phyloP scores from a whole-genome alignment of 2,113 vertebrate genomes.

The Boleophthalmus pectinirostris region DNA sequence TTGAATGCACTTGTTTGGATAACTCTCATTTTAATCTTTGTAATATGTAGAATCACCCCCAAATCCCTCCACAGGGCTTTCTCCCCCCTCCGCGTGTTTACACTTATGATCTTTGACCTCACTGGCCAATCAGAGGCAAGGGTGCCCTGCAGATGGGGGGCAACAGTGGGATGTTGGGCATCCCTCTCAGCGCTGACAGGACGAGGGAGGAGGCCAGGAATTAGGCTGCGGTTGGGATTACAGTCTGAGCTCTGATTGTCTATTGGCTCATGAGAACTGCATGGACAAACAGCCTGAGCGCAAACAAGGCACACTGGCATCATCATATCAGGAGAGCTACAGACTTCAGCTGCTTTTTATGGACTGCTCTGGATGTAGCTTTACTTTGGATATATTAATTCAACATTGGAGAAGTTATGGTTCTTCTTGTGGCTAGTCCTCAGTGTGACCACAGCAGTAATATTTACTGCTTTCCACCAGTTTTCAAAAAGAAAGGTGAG shows the following conservation, averaged over 20 bases:
- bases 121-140: slow-evolving; percentile 46
- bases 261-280: slow-evolving; percentile 41
- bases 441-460: slow-evolving; percentile 5
- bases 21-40: slow-evolving; percentile 3
- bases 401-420: slow-evolving; percentile 39
- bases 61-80: slow-evolving; percentile 51
- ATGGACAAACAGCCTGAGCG: slow-evolving; percentile 48
- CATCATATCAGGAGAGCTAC: background rate
- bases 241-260: slow-evolving; percentile 57
- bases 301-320: slow-evolving; percentile 36
- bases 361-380: slow-evolving; percentile 16
- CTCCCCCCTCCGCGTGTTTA: slow-evolving; percentile 38
- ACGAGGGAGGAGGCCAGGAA: slow-evolving; percentile 45
- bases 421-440: slow-evolving; percentile 56
- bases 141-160: slow-evolving; percentile 27
- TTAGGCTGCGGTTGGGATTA: slow-evolving; percentile 66
- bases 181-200: slow-evolving; percentile 8
- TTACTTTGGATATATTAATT: slow-evolving; percentile 21
- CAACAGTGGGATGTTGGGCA: slow-evolving; percentile 38
- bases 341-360: background rate
- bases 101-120: slow-evolving; percentile 35
- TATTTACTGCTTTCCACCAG: slow-evolving; percentile 55
- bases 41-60: slow-evolving; percentile 3
- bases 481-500: slow-evolving; percentile 69
- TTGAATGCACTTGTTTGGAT: slow-evolving; percentile 4